Conservation (phyloP, 2,888 invertebrate genomes). For the Chaitophorus viminalis region DNA sequence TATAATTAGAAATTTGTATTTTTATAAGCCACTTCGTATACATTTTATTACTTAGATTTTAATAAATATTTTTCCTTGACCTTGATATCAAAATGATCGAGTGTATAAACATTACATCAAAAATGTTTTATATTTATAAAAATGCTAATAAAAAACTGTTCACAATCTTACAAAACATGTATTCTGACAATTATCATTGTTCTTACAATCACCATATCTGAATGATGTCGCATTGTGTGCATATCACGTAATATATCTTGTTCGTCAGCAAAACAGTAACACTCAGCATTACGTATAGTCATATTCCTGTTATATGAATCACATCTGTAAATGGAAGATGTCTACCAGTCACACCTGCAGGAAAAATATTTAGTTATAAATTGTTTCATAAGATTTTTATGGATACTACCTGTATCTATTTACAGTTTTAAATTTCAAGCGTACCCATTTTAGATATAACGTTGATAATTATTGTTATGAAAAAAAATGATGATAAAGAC, state of each 20-base stretch:
- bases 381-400: constrained; percentile 9
- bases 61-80: neutral
- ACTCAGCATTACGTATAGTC: constrained; percentile 37
- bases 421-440: neutral
- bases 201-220: constrained; percentile 39
- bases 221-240: constrained; percentile 51
- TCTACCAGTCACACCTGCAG: constrained; percentile 45
- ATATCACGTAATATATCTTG: constrained; percentile 54
- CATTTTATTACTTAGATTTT: neutral
- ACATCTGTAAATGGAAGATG: constrained; percentile 40
- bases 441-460: neutral
- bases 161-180: constrained; percentile 42
- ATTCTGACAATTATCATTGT: constrained; percentile 56
- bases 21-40: neutral
- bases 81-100: neutral
- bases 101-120: constrained; percentile 2
- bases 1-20: neutral
- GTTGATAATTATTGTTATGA: neutral
- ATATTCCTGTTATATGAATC: constrained; percentile 43
- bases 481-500: neutral
- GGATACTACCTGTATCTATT: neutral
- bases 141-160: constrained; percentile 44
- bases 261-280: constrained; percentile 58
- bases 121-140: constrained; percentile 33
- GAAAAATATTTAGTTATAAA: constrained; percentile 32